Evolutionary conservation across 1,140 invertebrate genomes (phyloP), one percentile per base, ranked within the genome.

Genomic region (Drosophila subpulchrella): DNA sequence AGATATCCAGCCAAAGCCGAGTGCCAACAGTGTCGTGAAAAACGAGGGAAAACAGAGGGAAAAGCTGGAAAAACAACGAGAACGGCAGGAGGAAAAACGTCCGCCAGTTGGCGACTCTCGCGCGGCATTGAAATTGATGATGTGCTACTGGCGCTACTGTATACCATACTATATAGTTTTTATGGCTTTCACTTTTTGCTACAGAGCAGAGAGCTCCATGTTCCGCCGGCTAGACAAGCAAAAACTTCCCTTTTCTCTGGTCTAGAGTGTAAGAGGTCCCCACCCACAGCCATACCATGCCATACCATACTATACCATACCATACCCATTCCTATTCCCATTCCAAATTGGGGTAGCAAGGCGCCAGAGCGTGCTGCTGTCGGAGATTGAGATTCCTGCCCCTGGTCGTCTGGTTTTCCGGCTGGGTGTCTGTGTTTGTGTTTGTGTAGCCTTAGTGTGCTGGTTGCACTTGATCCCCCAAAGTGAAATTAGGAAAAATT

Each of bases 401-500:
- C 30, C 42, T 46, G 42, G 41, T 39, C 57, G 39, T 44, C 60
- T 68, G 27, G 54, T 13, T 15, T 13, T 15, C 36, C 20, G 44
- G 17, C 15, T 44, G 42, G 42, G 3, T 46, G 42, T 46, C 17
- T 36, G 38, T 34, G 34, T 39, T 20, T 51, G 48, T 77, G 78
- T 85, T 88, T 88, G 77, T 68, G 60, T 89, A 71, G 83, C 83
- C 66, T 58, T 63, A 75, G 73, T 41, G 47, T 17, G 78, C 84
- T 77, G 79, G 79, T 83, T 89, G 80, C 84, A 89, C 84, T 89
- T 89, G 84, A 88, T 88, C 84, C 83, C 76, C 81, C 80, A 89
- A 88, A 89, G 84, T 89, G 80, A 89, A 89, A 89, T 89, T 89
- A 89, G 80, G 80, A 84, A 89, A 89, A 89, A 78, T 89, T 89